Base-by-base conservation (phyloP, 2,888 invertebrate genomes). In the Strigamia maritima region DNA sequence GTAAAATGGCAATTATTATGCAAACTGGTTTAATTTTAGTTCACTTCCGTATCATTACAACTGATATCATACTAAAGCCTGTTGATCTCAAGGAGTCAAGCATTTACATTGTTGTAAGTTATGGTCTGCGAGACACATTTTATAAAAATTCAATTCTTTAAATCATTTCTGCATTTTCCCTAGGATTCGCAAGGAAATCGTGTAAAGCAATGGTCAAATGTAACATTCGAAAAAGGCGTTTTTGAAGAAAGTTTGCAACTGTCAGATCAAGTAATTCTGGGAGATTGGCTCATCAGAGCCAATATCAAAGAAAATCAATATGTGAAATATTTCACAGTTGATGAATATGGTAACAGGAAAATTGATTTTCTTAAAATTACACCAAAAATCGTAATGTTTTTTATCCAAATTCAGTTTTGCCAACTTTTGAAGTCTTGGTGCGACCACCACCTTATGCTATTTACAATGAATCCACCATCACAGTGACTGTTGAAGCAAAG, bases 381-480 rank as follows among this genome's bases (percentile, higher is more conserved):
- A 16, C 28, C 6, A 19, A 70, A 60, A 22, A 44, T 49, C 22
- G 4, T 49, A 19, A 70, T 22, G 75, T 22, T 77, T 76, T 80
- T 80, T 78, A 77, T 77, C 54, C 24, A 54, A 24, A 82, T 84
- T 19, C 82, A 86, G 87, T 88, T 35, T 84, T 88, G 40, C 88
- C 88, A 6, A 88, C 87, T 81, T 88, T 87, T 83, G 87, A 88
- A 82, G 87, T 88, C 3, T 85, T 83, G 26, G 85, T 88, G 44
- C 84, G 86, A 65, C 84, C 87, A 2, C 87, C 88, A 7, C 82
- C 85, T 0, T 88, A 85, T 82, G 85, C 83, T 31, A 85, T 87
- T 19, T 83, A 85, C 76, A 84, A 84, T 70, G 86, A 87, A 22
- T 82, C 80, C 38, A 84, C 84, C 80, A 81, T 87, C 0, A 83